phyloP scores from a whole-genome alignment of 2,888 invertebrate genomes.

The Thera obeliscata region DNA sequence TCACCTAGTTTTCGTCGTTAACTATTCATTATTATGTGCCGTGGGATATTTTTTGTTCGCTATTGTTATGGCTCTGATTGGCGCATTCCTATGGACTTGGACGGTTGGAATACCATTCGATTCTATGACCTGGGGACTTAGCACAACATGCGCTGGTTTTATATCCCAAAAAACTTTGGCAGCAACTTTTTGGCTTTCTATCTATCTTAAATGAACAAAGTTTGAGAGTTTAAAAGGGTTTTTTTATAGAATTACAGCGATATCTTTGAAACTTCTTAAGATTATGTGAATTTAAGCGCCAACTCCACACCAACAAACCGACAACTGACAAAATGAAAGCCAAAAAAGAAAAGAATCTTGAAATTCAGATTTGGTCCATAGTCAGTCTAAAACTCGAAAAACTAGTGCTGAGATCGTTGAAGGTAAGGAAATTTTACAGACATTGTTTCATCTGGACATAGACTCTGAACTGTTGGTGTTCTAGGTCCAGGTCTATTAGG shows the following conservation, averaged over 20 bases:
- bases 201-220: neutral
- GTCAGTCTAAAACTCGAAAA: neutral
- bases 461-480: neutral
- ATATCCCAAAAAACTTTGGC: neutral
- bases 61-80: conserved; percentile 78
- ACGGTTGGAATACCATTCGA: conserved; percentile 43
- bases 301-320: too few species aligned
- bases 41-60: conserved; percentile 78
- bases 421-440: conserved; percentile 8
- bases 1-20: conserved; percentile 84
- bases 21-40: conserved; percentile 83
- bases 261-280: too few species aligned
- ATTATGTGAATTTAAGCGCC: too few species aligned
- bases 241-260: too few species aligned
- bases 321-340: too few species aligned
- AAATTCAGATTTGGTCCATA: neutral
- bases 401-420: conserved; percentile 4
- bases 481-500: neutral
- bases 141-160: neutral
- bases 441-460: conserved; percentile 8
- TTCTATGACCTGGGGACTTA: conserved; percentile 24
- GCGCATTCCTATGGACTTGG: conserved; percentile 74
- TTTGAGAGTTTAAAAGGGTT: neutral
- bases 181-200: too few species aligned
- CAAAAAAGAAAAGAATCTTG: neutral